These are phyloP conservation scores for Fulica atra DNA, from an alignment of 2,113 vertebrate species.

Conservation along the genomic window DNA sequence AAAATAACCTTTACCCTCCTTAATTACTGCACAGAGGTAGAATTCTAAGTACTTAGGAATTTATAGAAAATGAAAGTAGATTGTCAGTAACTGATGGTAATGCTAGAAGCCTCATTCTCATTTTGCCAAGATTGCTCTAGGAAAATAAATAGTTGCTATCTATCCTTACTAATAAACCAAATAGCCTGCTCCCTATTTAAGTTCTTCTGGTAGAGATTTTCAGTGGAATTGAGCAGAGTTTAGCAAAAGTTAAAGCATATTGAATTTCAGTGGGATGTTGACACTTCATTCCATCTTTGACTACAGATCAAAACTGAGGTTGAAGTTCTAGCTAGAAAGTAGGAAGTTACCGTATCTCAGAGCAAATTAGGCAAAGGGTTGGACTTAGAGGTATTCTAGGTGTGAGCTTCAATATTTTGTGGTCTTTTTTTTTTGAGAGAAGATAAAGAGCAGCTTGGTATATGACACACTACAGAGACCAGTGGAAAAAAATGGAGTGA, in stretches of 20 bases:
- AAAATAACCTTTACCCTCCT: slow-evolving; percentile 12
- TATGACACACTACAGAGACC: neutral
- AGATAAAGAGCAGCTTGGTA: neutral
- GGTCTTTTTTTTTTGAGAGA: neutral
- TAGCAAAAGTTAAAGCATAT: neutral
- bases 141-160: neutral
- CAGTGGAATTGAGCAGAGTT: neutral
- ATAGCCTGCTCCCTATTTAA: neutral
- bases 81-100: neutral
- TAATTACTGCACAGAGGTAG: slow-evolving; percentile 16
- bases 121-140: neutral
- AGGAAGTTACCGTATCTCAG: neutral
- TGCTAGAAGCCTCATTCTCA: neutral
- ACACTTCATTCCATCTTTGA: neutral
- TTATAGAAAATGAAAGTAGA: slow-evolving; percentile 6
- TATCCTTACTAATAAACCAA: neutral
- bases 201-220: neutral
- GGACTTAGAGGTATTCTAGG: neutral
- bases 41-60: slow-evolving; percentile 4
- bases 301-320: neutral
- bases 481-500: neutral
- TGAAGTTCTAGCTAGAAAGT: neutral
- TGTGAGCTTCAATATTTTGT: neutral
- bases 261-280: neutral
- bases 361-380: neutral